Conservation (phyloP, 2,888 invertebrate genomes). For the Melanostoma mellinum region DNA sequence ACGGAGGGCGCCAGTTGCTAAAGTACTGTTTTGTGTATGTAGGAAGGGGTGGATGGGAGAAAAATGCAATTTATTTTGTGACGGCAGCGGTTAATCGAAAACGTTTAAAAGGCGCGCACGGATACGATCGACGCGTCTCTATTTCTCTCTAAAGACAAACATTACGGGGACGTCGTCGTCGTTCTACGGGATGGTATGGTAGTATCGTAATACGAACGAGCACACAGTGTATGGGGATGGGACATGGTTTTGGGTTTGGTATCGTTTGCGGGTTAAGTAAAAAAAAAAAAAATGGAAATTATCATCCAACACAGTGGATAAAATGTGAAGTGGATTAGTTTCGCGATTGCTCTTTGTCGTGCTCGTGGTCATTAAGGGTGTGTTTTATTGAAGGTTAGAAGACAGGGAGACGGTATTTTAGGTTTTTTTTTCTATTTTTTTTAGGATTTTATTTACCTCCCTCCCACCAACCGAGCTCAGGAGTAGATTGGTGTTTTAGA, state of each 20-base stretch:
- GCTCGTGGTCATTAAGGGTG: conserved; percentile 70
- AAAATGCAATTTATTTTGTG: conserved; percentile 73
- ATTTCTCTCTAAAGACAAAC: conserved; percentile 71
- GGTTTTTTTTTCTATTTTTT: conserved; percentile 23
- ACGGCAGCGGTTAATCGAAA: conserved; percentile 73
- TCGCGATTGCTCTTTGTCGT: conserved; percentile 72
- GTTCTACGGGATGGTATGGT: neutral
- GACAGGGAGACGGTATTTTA: neutral
- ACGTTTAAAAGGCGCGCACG: conserved; percentile 72
- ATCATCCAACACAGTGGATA: conserved; percentile 68
- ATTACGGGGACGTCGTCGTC: conserved; percentile 32
- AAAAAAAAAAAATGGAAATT: conserved; percentile 50
- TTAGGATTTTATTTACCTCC: conserved; percentile 51
- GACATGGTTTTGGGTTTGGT: conserved; percentile 1
- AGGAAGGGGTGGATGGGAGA: conserved; percentile 27
- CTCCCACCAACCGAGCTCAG: neutral
- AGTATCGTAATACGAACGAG: neutral
- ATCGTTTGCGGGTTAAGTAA: conserved; percentile 46
- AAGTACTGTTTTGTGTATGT: neutral
- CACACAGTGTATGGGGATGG: neutral
- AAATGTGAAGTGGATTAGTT: conserved; percentile 72
- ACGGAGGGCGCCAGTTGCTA: conserved; percentile 26
- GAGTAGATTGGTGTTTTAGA: conserved; percentile 66
- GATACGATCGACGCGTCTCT: conserved; percentile 73
- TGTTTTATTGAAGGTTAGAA: conserved; percentile 36